Percentiles rank a stretch among this genome's conserved stretches.
phyloP scores from a whole-genome alignment of 1,140 invertebrate genomes.

The Sarcophaga peregrina region DNA sequence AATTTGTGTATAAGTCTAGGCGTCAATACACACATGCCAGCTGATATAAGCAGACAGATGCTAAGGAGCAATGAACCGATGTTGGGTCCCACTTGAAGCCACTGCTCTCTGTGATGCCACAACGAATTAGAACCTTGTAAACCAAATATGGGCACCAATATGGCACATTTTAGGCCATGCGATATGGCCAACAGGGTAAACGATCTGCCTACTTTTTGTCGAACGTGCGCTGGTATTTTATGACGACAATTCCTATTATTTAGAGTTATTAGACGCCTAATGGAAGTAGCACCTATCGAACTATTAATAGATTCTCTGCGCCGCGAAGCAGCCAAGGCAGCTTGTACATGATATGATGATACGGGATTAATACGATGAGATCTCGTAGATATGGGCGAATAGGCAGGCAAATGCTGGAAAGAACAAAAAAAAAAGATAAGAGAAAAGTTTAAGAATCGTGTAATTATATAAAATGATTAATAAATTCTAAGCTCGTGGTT shows the following conservation, averaged over 20 bases:
- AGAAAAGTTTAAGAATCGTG: no score
- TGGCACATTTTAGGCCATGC: constrained; percentile 71
- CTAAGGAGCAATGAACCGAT: constrained; percentile 71
- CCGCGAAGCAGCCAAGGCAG: constrained; percentile 64
- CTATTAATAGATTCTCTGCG: constrained; percentile 74
- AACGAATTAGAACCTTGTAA: constrained; percentile 70
- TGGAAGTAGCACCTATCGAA: constrained; percentile 75
- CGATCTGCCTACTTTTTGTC: constrained; percentile 69
- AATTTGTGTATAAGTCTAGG: constrained; percentile 69
- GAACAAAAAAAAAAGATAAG: not conserved
- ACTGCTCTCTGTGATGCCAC: constrained; percentile 66
- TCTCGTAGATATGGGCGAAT: constrained; percentile 71
- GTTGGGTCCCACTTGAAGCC: constrained; percentile 62
- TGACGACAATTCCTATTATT: constrained; percentile 69
- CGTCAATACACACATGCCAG: constrained; percentile 69
- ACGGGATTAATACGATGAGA: constrained; percentile 69
- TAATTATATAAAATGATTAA: no score
- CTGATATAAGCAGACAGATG: constrained; percentile 69
- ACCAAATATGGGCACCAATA: constrained; percentile 72
- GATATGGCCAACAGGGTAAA: constrained; percentile 71
- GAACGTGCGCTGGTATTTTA: constrained; percentile 69
- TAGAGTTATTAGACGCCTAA: constrained; percentile 72
- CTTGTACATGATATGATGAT: constrained; percentile 64
- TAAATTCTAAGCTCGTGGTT: no score
- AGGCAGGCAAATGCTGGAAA: constrained; percentile 71